Conservation (phyloP, 1,140 invertebrate species). For the Rhynchophorus ferrugineus region DNA sequence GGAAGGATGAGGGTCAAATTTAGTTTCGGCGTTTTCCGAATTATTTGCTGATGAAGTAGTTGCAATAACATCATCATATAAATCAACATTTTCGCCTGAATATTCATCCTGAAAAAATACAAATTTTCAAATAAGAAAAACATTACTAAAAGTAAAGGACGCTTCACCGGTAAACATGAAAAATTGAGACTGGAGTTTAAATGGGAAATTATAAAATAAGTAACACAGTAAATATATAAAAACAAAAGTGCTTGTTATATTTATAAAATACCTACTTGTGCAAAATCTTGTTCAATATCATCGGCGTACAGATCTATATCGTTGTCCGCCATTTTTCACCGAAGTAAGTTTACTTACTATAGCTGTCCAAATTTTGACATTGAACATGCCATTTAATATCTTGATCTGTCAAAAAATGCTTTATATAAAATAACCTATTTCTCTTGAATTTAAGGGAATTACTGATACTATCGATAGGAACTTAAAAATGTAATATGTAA, state of each 20-base stretch:
- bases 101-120: conserved; percentile 63
- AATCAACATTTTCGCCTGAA: conserved; percentile 77
- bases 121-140: conserved; percentile 10
- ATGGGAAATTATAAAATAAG: not conserved
- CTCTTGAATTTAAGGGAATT: no score
- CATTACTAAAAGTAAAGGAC: not conserved
- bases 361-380: no score
- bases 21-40: conserved; percentile 44
- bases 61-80: conserved; percentile 95
- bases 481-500: no score
- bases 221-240: not conserved
- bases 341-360: no score
- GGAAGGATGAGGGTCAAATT: conserved; percentile 34
- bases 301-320: conserved; percentile 96
- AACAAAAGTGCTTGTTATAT: not conserved
- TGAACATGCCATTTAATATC: no score
- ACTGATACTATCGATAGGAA: no score
- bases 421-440: no score
- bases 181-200: not conserved
- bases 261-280: conserved; percentile 54
- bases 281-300: conserved; percentile 92
- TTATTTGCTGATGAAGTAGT: conserved; percentile 55
- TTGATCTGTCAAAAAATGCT: no score
- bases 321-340: conserved; percentile 75
- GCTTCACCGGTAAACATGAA: conserved; percentile 4